These are phyloP conservation scores for Hemicrepidius hirtus DNA, from an alignment of 2,888 invertebrate species.

Conservation along the genomic window DNA sequence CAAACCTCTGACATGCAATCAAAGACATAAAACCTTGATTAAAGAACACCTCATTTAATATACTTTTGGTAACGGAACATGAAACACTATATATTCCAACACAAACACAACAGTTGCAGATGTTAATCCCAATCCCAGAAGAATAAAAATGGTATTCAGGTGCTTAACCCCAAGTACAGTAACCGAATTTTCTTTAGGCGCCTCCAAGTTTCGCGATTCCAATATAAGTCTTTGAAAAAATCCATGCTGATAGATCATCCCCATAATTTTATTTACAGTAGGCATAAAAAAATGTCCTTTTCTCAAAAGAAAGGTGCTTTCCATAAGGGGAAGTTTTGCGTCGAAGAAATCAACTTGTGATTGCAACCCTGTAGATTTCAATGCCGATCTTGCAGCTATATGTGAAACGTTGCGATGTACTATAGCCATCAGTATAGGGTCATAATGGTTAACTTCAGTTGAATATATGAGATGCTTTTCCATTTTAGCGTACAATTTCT, in stretches of 20 bases:
- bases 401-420: neutral
- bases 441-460: neutral
- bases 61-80: too few species aligned
- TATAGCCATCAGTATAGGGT: neutral
- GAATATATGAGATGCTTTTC: neutral
- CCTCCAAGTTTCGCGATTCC: too few species aligned
- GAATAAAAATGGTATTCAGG: too few species aligned
- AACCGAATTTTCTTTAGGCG: too few species aligned
- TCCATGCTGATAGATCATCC: neutral
- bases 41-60: too few species aligned
- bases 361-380: neutral
- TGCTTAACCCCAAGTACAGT: too few species aligned
- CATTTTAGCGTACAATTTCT: neutral
- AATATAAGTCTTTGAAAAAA: neutral
- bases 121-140: too few species aligned
- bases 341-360: neutral
- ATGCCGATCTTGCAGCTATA: neutral
- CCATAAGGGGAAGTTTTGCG: neutral
- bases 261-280: neutral
- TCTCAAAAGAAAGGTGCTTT: neutral
- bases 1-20: too few species aligned
- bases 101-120: too few species aligned
- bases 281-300: slow-evolving; percentile 3
- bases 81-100: too few species aligned
- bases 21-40: too few species aligned